Base-by-base conservation (phyloP, 2,888 invertebrate genomes). In the Chymomyza procnemis region DNA sequence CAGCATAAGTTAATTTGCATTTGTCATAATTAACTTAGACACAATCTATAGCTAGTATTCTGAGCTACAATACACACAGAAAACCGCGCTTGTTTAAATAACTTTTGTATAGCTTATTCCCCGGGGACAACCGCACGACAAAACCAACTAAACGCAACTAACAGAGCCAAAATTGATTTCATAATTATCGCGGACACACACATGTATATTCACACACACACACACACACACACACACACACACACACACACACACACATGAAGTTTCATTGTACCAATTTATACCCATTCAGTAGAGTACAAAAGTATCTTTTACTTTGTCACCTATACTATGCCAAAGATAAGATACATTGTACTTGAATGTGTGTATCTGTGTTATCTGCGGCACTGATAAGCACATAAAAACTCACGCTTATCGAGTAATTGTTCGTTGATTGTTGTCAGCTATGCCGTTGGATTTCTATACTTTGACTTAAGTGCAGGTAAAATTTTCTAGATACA, bases 401-500 rank as follows among this genome's bases (percentile, higher is more conserved):
- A 50, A 50, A 30, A 26, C 22, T 41, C 26, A 22, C 57, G 76
- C 87, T 85, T 81, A 81, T 81, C 81, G 80, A 58, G 64, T 87
- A 81, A 81, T 81, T 81, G 87, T 65, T 58, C 64, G 69, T 81
- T 77, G 81, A 82, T 87, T 85, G 85, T 77, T 77, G 79, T 79
- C 76, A 76, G 60, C 50, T 41, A 41, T 41, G 34, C 34, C 34
- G 34, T 3, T 41, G 34, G 34, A 41, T 41, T 41, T 41, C 2
- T 41, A n/a, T n/a, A 41, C 34, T 41, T 41, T 41, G 34, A 41
- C 34, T 41, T 41, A 12, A 41, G 16, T 18, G 18, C 48, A 50
- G 48, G 48, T 50, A 50, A 14, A 50, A 50, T 18, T 50, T 16
- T 8, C 9, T 41, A 41, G 34, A 12, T 41, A 41, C 34, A 41